A percentile compares a stretch with the other conserved stretches of the same genome.
Evolutionary conservation across 2,797 vertebrate species (phyloP).

Genomic region (Acanthiza pusilla): DNA sequence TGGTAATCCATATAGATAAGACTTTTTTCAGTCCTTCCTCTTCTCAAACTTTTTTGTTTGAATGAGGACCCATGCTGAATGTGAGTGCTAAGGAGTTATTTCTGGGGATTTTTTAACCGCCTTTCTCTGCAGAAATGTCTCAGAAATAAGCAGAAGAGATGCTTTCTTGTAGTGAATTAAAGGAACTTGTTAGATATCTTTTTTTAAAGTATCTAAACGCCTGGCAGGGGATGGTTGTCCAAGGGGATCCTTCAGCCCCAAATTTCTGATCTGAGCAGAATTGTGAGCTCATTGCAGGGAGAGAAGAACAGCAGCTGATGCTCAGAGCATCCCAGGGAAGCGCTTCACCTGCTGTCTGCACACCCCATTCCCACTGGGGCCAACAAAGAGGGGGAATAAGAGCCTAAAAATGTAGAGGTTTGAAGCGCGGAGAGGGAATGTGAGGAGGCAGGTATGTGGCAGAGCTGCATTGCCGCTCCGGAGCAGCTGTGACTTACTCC

Average conservation of each 20-base stretch:
- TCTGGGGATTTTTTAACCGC: not conserved
- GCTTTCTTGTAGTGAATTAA: not conserved
- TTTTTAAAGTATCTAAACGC: not conserved
- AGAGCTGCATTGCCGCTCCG: conserved; percentile 35
- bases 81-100: not conserved
- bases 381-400: not conserved
- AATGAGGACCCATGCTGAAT: not conserved
- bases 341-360: not conserved
- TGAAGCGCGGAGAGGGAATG: not conserved
- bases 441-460: not conserved
- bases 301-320: not conserved
- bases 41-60: not conserved
- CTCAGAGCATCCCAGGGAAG: not conserved
- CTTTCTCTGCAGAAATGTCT: not conserved
- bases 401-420: not conserved
- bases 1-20: not conserved
- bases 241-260: not conserved
- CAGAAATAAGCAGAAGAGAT: not conserved
- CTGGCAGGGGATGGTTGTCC: not conserved
- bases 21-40: not conserved
- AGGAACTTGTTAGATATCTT: not conserved
- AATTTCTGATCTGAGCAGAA: not conserved
- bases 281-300: not conserved
- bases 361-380: not conserved
- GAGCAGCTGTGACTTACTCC: conserved; percentile 35